phyloP scores from a whole-genome alignment of 2,113 vertebrate genomes.

The Sapajus apella region DNA sequence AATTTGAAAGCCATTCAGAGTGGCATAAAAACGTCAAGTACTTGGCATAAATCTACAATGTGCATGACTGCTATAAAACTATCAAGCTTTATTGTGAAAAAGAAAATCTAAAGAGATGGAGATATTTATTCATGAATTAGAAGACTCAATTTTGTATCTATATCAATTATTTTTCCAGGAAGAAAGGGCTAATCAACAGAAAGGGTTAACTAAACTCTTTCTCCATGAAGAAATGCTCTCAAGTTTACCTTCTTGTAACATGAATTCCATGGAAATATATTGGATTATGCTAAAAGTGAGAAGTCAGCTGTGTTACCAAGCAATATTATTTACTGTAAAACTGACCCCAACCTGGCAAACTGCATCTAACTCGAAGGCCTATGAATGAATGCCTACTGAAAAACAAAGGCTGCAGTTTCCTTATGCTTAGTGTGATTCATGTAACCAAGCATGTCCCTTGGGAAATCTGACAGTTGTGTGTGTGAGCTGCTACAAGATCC shows the following conservation, averaged over 20 bases:
- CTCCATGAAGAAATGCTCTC: background rate
- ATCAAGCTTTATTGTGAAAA: background rate
- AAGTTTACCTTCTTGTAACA: background rate
- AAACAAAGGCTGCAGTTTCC: background rate
- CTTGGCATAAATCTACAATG: slow-evolving; percentile 23
- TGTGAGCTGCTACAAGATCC: background rate
- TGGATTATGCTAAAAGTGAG: background rate
- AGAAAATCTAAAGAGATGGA: background rate
- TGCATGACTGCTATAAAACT: background rate
- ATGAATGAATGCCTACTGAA: background rate
- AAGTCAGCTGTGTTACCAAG: background rate
- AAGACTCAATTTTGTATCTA: slow-evolving; percentile 38
- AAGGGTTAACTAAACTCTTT: slow-evolving; percentile 11
- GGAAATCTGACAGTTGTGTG: background rate
- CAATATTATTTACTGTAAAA: slow-evolving; percentile 41
- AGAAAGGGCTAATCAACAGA: background rate
- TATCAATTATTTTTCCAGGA: background rate
- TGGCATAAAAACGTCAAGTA: background rate
- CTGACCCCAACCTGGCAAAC: background rate
- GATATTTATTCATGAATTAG: slow-evolving; percentile 15
- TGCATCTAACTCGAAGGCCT: background rate
- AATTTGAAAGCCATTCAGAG: background rate
- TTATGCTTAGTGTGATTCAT: background rate
- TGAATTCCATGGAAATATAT: slow-evolving; percentile 16
- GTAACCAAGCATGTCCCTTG: background rate